Evolutionary conservation across 2,888 invertebrate species (phyloP), one percentile per base, ranked within the genome.

Genomic region (Spodoptera picta): DNA sequence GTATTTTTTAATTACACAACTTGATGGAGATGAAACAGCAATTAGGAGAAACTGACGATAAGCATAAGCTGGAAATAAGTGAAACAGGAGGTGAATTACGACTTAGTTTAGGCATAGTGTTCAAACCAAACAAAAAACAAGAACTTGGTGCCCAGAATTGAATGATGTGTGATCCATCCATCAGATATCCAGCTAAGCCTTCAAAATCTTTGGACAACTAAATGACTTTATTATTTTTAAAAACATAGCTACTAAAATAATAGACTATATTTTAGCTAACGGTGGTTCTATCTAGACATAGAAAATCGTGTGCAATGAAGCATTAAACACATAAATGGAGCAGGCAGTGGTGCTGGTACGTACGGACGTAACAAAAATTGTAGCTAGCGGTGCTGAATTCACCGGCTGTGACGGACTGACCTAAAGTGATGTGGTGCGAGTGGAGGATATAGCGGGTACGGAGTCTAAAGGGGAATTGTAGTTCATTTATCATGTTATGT

Each of bases 321-420:
- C 76, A 76, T 67, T 75, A 66, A 75, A 64, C 76, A 77, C 69
- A 78, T 74, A 77, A 73, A 79, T 75, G 75, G 82, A 67, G 65
- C 72, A 76, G 72, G 73, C 24, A 74, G 72, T 74, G 73, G 79
- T 73, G 79, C 81, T 7, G 79, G 76, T 79, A 73, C 75, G 70
- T 63, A 73, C 74, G 75, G 79, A 68, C 53, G 68, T 69, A 83
- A 77, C 84, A 83, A 85, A 87, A 87, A 86, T 89, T 86, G 84
- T 61, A 60, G 66, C 68, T 87, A 86, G 84, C 86, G 84, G 86
- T 85, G 75, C 76, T 70, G 83, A 73, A 83, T 78, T 78, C 85
- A 83, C 77, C 56, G 74, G 69, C 89, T 87, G 90, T 88, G 90
- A 90, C 88, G 89, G 83, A 82, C 78, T 82, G 83, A 81, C 80